Conservation (phyloP, 2,888 invertebrate species). For the Masnerella sp. region DNA sequence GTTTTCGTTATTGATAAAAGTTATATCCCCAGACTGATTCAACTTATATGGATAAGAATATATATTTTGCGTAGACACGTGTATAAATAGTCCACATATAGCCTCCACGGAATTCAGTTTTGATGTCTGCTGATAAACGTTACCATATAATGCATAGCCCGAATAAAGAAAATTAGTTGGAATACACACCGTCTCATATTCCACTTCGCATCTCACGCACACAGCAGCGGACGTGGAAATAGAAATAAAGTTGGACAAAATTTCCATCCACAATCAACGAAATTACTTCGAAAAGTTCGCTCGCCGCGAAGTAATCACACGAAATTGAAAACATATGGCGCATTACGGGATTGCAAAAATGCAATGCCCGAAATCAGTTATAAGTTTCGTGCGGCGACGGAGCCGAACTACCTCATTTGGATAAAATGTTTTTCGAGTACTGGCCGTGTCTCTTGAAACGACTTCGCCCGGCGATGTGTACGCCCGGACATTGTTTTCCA, state of each 20-base stretch:
- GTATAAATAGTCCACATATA: too few relatives aligned
- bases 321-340: conserved; percentile 49
- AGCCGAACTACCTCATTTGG: conserved; percentile 46
- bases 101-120: too few relatives aligned
- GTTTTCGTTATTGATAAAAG: too few relatives aligned
- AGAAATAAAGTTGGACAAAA: conserved; percentile 31
- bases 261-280: conserved; percentile 41
- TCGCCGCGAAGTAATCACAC: conserved; percentile 29
- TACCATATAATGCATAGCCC: too few relatives aligned
- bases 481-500: conserved; percentile 49
- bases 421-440: conserved; percentile 52
- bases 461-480: conserved; percentile 12
- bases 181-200: background rate
- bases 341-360: conserved; percentile 45
- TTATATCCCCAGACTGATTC: too few relatives aligned
- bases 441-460: conserved; percentile 28
- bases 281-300: conserved; percentile 39
- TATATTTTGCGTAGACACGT: too few relatives aligned
- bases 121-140: too few relatives aligned
- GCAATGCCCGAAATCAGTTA: conserved; percentile 38
- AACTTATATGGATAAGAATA: too few relatives aligned
- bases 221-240: conserved; percentile 11
- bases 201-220: conserved; percentile 12
- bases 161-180: conserved; percentile 22
- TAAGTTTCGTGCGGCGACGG: conserved; percentile 15